These are phyloP conservation scores for Agrotis puta DNA, from an alignment of 2,888 invertebrate genomes.

Conservation along the genomic window DNA sequence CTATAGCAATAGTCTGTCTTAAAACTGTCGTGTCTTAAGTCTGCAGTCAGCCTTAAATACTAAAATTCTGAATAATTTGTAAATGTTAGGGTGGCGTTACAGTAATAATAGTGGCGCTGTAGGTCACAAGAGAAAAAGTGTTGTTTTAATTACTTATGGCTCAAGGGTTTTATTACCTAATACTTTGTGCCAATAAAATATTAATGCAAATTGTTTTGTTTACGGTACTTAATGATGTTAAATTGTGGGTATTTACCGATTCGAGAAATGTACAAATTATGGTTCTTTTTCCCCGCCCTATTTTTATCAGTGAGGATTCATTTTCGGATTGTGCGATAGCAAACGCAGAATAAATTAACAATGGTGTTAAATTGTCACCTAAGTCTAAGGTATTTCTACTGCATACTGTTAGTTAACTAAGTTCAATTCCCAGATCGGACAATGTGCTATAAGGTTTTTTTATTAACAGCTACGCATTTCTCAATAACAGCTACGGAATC, in stretches of 20 bases:
- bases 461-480: too few relatives aligned
- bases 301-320: background rate
- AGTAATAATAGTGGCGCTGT: conserved; percentile 44
- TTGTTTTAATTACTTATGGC: conserved; percentile 43
- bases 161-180: conserved; percentile 11
- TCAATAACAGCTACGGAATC: too few relatives aligned
- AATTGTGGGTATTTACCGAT: background rate
- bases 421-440: too few relatives aligned
- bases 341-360: too few relatives aligned
- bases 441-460: too few relatives aligned
- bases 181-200: conserved; percentile 27
- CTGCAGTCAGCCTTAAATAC: background rate
- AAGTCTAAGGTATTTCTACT: too few relatives aligned
- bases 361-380: too few relatives aligned
- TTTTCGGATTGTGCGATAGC: background rate
- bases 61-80: conserved; percentile 47
- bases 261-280: background rate
- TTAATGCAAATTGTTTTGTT: conserved; percentile 27
- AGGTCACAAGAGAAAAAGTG: conserved; percentile 54
- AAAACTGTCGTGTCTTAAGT: background rate
- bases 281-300: background rate
- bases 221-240: conserved; percentile 6
- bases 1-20: too few relatives aligned
- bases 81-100: conserved; percentile 40
- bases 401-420: too few relatives aligned